A percentile compares a stretch with the other conserved stretches of the same genome.
These are phyloP conservation scores for Metellina segmentata DNA, from an alignment of 2,888 invertebrate genomes.

Conservation along the genomic window DNA sequence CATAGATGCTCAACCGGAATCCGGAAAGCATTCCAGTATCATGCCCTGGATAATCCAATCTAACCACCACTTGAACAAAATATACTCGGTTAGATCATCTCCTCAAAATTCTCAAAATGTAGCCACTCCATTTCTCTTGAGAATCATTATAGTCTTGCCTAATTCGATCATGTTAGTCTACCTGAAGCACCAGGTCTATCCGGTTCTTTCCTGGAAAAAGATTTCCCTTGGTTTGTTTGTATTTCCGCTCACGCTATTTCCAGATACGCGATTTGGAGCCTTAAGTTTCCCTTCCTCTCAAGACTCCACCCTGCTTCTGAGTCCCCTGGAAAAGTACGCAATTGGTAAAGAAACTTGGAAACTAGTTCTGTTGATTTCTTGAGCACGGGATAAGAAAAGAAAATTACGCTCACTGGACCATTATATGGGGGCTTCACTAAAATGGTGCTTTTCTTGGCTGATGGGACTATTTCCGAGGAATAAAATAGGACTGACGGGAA, in stretches of 20 bases:
- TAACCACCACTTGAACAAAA: no score
- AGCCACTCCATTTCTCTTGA: no score
- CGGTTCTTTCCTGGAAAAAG: not conserved
- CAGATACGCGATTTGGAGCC: slow-evolving; percentile 43
- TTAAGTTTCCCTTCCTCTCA: slow-evolving; percentile 30
- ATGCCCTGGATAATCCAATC: no score
- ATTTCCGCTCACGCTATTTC: slow-evolving; percentile 41
- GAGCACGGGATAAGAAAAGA: slow-evolving; percentile 5
- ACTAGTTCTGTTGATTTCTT: slow-evolving; percentile 17
- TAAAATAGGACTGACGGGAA: no score
- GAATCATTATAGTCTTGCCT: slow-evolving; percentile 5
- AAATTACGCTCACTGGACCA: not conserved
- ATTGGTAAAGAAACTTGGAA: slow-evolving; percentile 34
- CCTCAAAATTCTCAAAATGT: no score
- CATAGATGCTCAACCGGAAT: no score
- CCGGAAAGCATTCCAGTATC: no score
- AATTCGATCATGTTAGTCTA: slow-evolving; percentile 5
- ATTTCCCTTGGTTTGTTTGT: slow-evolving; percentile 34
- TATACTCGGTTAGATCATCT: no score
- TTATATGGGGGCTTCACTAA: slow-evolving; percentile 25
- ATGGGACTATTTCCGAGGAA: not conserved
- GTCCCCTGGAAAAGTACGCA: slow-evolving; percentile 1
- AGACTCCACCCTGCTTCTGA: not conserved
- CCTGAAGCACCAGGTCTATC: not conserved
- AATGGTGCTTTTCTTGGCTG: not conserved